Evolutionary conservation across 2,888 invertebrate genomes (phyloP), one percentile per base, ranked within the genome.

Genomic region (Panopea generosa): DNA sequence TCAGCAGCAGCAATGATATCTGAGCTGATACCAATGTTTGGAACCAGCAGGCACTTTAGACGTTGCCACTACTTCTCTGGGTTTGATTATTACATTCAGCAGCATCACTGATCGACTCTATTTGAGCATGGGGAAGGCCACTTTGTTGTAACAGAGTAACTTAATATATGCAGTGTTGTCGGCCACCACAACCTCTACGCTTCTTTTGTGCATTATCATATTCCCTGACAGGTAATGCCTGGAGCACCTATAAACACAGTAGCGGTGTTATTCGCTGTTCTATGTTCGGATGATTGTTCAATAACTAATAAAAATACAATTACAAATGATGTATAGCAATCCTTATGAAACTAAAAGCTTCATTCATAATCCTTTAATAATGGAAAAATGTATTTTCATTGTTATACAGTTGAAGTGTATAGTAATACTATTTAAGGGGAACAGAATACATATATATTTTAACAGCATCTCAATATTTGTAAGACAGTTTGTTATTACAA

Each of bases 181-280:
- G 16, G 61, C 61, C 7, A 61, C 61, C 26, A 61, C 49, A 6
- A 29, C 26, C 61, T 61, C 61, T 1, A 61, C 49, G n/a, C 29
- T 29, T 45, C 29, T 61, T 61, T 26, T 47, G 18, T 26, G 27
- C 29, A 27, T 61, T 61, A 20, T 26, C 11, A 49, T 61, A 61
- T 29, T 6, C 11, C 20, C 27, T 60, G 14, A 47, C 47, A 11
- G 45, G 47, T 3, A 45, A 27, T 9, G 47, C 47, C n/a, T 45
- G 47, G 1, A 60, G 45, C 16, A 60, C 27, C 27, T 45, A 16
- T 18, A 60, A 45, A n/a, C 38, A 33, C 22, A 56, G 9, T 33
- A 33, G 56, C 6, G 20, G 6, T 16, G 6, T n/a, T n/a, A 3
- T 56, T 33, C 18, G 4, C 9, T 27, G 11, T 9, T 33, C 56